phyloP scores from a whole-genome alignment of 2,888 invertebrate genomes.

The Synanthedon formicaeformis region DNA sequence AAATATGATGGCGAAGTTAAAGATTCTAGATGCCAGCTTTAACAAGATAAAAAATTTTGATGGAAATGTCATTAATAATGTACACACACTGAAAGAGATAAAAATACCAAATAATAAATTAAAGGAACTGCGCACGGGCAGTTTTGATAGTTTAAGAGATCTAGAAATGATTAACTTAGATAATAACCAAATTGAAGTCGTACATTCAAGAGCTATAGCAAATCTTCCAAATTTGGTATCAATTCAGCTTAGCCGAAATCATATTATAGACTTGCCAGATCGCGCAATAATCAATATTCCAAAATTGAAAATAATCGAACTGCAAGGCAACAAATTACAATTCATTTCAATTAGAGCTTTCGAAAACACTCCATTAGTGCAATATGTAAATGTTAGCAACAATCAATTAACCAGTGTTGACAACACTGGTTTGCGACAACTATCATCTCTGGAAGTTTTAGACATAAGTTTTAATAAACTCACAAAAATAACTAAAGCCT shows the following conservation, averaged over 20 bases:
- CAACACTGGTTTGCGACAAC: constrained; percentile 77
- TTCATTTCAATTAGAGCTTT: constrained; percentile 82
- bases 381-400: constrained; percentile 85
- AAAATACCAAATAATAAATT: constrained; percentile 82
- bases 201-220: constrained; percentile 79
- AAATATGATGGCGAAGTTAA: constrained; percentile 75
- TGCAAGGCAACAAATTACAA: constrained; percentile 83
- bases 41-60: constrained; percentile 80
- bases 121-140: constrained; percentile 75
- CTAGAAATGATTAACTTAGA: constrained; percentile 83
- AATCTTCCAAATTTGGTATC: constrained; percentile 77
- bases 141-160: constrained; percentile 77
- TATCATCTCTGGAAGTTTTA: constrained; percentile 84
- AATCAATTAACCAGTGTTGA: constrained; percentile 83
- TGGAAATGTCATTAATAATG: constrained; percentile 76
- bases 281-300: constrained; percentile 82
- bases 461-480: constrained; percentile 87
- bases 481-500: constrained; percentile 76
- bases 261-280: constrained; percentile 80
- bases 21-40: constrained; percentile 80
- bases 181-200: constrained; percentile 80
- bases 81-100: constrained; percentile 77
- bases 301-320: constrained; percentile 77
- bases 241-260: constrained; percentile 78
- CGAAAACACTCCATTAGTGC: constrained; percentile 80